Evolutionary conservation across 2,888 invertebrate genomes (phyloP), one percentile per base, ranked within the genome.

Genomic region (Drosophila falleni): DNA sequence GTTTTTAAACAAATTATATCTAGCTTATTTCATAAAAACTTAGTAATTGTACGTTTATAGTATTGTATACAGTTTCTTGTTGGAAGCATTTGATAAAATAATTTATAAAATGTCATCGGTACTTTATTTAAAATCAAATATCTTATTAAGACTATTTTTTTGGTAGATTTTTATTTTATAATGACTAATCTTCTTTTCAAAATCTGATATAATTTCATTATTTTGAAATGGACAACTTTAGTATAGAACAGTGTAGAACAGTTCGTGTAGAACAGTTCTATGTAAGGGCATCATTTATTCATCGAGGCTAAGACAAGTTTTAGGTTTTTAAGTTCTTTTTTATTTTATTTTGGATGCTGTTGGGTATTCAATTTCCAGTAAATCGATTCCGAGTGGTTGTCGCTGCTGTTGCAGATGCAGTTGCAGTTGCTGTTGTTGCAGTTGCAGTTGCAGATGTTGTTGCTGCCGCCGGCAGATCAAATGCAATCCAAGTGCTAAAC

Each of bases 291-390:
- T 54, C 19, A 1, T 8, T 5, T n/a, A 0, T 11, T n/a, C 11
- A 9, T 23, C 8, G 13, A 9, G 5, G 2, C 0, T 2, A 5
- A 10, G 15, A 6, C 42, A 2, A 19, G 5, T 11, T 16, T 66
- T 26, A 6, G 23, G 11, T n/a, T 46, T 16, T 66, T 16, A 6
- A 35, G 11, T n/a, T 46, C 16, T 33, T 53, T 13, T 41, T 53
- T 37, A 23, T 8, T 50, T 31, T 46, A 11, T 50, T 41, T 26
- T 42, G n/a, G 39, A 50, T 53, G 19, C 42, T 33, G 33, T 46
- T 61, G 60, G 33, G 26, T 49, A 35, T 41, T 15, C 62, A 50
- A 54, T 72, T 69, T 80, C 46, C 80, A 76, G 49, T 55, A 72
- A 75, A 81, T 76, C 66, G 69, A 75, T 67, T 65, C 50, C 49